Percentiles rank a stretch among this genome's conserved stretches.
These are phyloP conservation scores for Drosophila grimshawi DNA, from an alignment of 1,140 invertebrate genomes.

Conservation along the genomic window DNA sequence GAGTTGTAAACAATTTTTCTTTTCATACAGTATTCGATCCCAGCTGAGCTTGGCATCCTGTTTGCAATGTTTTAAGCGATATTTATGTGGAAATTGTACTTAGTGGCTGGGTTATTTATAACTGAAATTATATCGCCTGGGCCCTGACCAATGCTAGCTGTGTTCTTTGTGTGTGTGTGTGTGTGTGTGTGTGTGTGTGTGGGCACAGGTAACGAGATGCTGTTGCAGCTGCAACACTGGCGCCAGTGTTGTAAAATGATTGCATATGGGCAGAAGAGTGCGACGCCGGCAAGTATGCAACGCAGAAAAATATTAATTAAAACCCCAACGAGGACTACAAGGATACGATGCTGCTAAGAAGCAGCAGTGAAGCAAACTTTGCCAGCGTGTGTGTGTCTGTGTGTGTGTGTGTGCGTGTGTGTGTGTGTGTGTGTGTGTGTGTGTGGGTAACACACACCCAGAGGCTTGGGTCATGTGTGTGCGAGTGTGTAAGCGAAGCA, in stretches of 20 bases:
- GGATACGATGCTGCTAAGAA: slow-evolving; percentile 9
- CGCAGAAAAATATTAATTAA: slow-evolving; percentile 75
- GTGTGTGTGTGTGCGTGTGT: slow-evolving; percentile 8
- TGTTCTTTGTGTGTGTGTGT: not conserved
- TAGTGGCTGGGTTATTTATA: slow-evolving; percentile 14
- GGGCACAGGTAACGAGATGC: slow-evolving; percentile 29
- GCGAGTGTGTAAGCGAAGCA: not conserved
- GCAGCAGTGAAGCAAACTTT: not conserved
- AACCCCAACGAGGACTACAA: slow-evolving; percentile 30
- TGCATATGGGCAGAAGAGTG: slow-evolving; percentile 17
- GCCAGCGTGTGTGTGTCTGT: not conserved
- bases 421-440: slow-evolving; percentile 3
- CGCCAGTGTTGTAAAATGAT: slow-evolving; percentile 42
- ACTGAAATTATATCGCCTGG: slow-evolving; percentile 2
- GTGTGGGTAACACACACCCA: slow-evolving; percentile 3
- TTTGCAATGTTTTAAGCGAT: not conserved
- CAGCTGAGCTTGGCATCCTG: not conserved
- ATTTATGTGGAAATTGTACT: slow-evolving; percentile 5
- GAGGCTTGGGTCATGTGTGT: slow-evolving; percentile 1
- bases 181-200: not conserved
- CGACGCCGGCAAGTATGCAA: slow-evolving; percentile 36
- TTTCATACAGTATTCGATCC: not conserved
- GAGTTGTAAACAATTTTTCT: too few species aligned
- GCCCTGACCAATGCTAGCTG: not conserved
- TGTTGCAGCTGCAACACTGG: slow-evolving; percentile 33